Evolutionary conservation across 2,113 vertebrate genomes (phyloP).

Genomic region (Numida meleagris): DNA sequence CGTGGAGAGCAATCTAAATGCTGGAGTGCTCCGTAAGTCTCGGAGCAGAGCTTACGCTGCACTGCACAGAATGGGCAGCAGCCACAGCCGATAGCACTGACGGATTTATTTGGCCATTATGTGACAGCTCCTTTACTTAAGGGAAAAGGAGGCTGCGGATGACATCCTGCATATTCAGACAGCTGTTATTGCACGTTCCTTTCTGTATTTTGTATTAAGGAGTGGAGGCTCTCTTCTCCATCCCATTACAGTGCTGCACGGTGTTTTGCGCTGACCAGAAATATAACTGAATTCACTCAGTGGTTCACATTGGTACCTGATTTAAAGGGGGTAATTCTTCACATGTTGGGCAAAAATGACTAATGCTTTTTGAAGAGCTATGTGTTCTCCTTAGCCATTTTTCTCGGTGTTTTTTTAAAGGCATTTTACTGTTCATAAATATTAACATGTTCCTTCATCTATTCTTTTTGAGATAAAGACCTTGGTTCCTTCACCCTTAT

Average conservation of each 20-base stretch:
- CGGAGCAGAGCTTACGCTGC: neutral
- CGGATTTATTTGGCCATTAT: constrained; percentile 52
- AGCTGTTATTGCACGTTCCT: neutral
- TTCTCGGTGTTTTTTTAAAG: neutral
- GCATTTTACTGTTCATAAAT: neutral
- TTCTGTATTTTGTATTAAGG: neutral
- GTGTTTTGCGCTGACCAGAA: neutral
- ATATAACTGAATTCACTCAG: neutral
- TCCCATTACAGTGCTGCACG: rapidly evolving
- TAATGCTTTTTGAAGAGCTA: neutral
- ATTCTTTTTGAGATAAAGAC: neutral
- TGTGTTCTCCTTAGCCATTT: neutral
- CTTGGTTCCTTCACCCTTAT: neutral
- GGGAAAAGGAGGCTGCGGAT: neutral
- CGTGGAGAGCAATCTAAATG: neutral
- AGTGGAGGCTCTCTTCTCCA: neutral
- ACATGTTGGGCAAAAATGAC: rapidly evolving
- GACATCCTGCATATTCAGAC: neutral
- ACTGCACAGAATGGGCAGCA: neutral
- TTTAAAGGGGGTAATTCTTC: neutral
- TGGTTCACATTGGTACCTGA: neutral
- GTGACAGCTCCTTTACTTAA: constrained; percentile 44
- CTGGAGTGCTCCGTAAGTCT: constrained; percentile 27
- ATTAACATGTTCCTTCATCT: neutral
- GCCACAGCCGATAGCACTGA: neutral